A percentile compares a stretch with the other conserved stretches of the same genome.
Evolutionary conservation across 2,113 vertebrate genomes (phyloP).

Genomic region (Malaclemys terrapin): DNA sequence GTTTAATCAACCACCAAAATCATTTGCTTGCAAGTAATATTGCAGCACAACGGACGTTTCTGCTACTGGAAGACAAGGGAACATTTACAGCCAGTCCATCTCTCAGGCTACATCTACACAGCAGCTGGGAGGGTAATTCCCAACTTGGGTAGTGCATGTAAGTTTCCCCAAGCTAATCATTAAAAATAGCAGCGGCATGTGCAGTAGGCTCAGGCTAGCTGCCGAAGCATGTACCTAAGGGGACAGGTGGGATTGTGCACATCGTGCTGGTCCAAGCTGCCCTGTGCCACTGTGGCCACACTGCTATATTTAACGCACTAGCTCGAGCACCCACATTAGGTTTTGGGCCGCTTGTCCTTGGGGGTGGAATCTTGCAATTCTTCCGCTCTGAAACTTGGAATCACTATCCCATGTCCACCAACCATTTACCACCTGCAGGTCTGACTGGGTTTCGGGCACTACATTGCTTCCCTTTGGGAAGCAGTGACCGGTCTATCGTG

Average conservation of each 20-base stretch:
- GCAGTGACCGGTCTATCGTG: not conserved
- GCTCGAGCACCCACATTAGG: not conserved
- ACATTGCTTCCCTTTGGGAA: not conserved
- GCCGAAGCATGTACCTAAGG: not conserved
- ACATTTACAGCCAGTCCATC: not conserved
- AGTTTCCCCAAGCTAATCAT: not conserved
- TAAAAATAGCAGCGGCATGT: not conserved
- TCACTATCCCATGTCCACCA: not conserved
- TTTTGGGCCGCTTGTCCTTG: not conserved
- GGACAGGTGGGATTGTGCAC: not conserved
- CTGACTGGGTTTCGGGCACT: no score
- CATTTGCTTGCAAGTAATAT: not conserved
- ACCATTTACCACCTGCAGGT: not conserved
- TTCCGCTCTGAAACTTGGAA: not conserved
- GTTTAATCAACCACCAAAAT: conserved; percentile 11
- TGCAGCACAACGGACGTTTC: not conserved
- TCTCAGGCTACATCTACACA: not conserved
- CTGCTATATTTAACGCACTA: not conserved
- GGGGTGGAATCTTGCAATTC: not conserved
- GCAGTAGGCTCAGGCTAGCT: not conserved
- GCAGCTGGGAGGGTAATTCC: not conserved
- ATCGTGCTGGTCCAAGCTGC: no score
- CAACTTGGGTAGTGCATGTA: not conserved
- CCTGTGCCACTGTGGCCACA: not conserved
- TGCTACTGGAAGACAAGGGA: not conserved